Conservation (phyloP, 2,113 vertebrate genomes). For the Mormoops blainvillei region DNA sequence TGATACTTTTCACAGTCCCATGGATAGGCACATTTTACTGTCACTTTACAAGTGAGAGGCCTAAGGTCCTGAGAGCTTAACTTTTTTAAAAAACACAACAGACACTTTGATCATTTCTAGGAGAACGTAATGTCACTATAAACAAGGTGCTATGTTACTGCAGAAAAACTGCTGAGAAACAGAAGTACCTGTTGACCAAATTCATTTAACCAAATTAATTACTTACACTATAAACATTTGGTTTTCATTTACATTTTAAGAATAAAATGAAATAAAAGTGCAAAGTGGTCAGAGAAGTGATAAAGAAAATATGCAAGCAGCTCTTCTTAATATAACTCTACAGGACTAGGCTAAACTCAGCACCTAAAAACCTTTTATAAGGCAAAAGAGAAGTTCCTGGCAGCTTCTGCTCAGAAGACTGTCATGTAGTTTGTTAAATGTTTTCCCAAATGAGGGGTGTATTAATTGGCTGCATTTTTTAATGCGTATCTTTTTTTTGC, state of each 20-base stretch:
- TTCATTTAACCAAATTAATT: background rate
- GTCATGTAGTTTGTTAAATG: background rate
- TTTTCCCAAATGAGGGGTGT: background rate
- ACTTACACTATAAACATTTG: background rate
- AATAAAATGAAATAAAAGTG: background rate
- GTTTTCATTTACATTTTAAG: slow-evolving; percentile 3
- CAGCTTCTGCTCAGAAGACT: background rate
- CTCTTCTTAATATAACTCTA: background rate
- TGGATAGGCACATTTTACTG: background rate
- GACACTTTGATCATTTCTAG: background rate
- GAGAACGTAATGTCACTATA: background rate
- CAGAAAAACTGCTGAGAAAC: background rate
- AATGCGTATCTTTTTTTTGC: background rate
- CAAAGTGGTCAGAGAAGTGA: background rate
- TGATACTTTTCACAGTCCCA: background rate
- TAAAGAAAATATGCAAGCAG: background rate
- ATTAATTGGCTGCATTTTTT: background rate
- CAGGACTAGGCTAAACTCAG: background rate
- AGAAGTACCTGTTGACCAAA: background rate
- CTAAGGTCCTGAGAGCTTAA: background rate
- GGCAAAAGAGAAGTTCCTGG: background rate
- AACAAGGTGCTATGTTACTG: background rate
- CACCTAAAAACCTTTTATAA: background rate
- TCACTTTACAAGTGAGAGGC: background rate
- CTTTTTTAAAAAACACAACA: background rate